Percentiles rank a stretch among this genome's conserved stretches.
phyloP scores from a whole-genome alignment of 2,888 invertebrate species.

The Onchidella celtica region DNA sequence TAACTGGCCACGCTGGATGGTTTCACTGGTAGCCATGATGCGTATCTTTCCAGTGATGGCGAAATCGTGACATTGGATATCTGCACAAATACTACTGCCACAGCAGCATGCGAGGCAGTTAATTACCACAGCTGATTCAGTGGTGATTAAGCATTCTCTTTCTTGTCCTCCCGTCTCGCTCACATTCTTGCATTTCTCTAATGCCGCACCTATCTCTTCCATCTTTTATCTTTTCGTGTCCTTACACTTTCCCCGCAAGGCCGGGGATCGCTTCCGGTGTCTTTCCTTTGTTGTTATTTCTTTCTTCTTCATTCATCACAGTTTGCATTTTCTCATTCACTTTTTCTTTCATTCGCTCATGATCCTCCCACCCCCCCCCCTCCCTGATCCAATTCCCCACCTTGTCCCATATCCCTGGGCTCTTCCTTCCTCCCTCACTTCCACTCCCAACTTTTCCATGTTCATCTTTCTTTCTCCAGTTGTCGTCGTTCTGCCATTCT shows the following conservation, averaged over 20 bases:
- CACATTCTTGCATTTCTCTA: not conserved
- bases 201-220: no score
- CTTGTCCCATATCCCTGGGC: not conserved
- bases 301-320: not conserved
- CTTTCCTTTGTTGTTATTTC: no score
- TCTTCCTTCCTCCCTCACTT: not conserved
- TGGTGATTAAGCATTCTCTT: not conserved
- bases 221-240: slow-evolving; percentile 2
- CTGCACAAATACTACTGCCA: no score
- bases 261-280: no score
- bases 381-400: not conserved
- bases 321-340: not conserved
- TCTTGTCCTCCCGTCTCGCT: not conserved
- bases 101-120: no score
- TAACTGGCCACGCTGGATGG: no score
- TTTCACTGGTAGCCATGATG: no score
- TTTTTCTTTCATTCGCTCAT: not conserved
- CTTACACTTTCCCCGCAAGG: slow-evolving; percentile 3
- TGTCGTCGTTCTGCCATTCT: not conserved
- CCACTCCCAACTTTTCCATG: not conserved
- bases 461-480: not conserved
- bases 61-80: no score
- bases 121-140: not conserved
- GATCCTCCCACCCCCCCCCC: not conserved
- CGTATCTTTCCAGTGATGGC: no score